Conservation (phyloP, 2,797 vertebrate genomes). For the Trichosurus vulpecula region DNA sequence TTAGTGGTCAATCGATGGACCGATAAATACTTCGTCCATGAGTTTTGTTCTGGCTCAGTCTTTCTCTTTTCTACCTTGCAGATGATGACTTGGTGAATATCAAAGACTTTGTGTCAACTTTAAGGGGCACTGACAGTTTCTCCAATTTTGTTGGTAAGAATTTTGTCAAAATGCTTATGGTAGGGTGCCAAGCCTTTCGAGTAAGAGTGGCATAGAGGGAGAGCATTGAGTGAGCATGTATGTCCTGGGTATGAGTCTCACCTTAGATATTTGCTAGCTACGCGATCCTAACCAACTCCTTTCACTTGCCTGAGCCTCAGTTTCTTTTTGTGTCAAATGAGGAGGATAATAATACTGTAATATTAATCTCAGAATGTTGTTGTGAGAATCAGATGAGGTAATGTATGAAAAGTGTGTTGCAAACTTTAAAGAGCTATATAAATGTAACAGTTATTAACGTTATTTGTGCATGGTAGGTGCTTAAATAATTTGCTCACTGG, state of each 20-base stretch:
- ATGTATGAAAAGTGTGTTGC: neutral
- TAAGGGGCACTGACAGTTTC: conserved; percentile 48
- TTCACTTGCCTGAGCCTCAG: neutral
- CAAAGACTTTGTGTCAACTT: conserved; percentile 52
- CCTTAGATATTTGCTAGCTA: neutral
- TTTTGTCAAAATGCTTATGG: neutral
- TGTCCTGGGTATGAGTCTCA: neutral
- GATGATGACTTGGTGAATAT: conserved; percentile 54
- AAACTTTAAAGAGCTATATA: neutral
- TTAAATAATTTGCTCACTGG: neutral
- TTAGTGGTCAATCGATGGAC: neutral
- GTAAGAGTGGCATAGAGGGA: neutral
- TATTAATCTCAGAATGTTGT: neutral
- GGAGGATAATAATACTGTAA: neutral
- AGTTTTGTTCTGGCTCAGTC: neutral
- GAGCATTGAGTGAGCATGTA: neutral
- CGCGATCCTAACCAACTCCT: neutral
- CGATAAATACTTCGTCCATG: neutral
- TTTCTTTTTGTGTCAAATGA: neutral
- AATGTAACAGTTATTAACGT: neutral
- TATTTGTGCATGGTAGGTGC: neutral
- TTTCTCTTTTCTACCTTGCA: conserved; percentile 31
- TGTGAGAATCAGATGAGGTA: neutral
- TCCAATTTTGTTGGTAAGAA: conserved; percentile 66
- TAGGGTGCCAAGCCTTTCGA: neutral